These are phyloP conservation scores for Doris montereyensis DNA, from an alignment of 2,888 invertebrate genomes.

Conservation along the genomic window DNA sequence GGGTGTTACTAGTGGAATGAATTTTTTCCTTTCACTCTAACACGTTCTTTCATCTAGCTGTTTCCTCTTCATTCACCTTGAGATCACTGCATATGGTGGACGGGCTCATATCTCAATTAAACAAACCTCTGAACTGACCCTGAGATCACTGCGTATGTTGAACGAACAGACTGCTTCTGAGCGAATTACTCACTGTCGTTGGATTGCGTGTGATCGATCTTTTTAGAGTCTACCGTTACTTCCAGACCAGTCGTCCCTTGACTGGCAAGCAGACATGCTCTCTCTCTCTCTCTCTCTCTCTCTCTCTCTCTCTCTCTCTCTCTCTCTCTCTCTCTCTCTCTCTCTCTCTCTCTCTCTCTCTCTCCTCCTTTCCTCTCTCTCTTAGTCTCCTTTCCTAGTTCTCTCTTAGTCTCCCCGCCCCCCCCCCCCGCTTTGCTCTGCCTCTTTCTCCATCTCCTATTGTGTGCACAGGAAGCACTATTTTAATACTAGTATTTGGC, in stretches of 20 bases:
- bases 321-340: slow-evolving; percentile 39
- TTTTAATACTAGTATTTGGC: not conserved
- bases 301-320: slow-evolving; percentile 20
- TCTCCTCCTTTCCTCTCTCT: not conserved
- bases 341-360: slow-evolving; percentile 36
- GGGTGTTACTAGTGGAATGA: no score
- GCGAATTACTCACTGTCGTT: no score
- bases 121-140: no score
- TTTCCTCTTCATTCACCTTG: no score
- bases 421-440: not conserved
- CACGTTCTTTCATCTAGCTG: no score
- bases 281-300: not conserved
- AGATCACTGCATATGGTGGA: no score
- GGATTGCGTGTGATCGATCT: no score
- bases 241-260: not conserved
- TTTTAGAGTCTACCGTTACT: no score
- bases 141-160: no score
- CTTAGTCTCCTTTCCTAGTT: not conserved
- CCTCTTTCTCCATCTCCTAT: not conserved
- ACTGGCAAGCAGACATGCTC: not conserved
- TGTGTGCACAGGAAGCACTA: not conserved
- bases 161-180: no score
- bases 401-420: not conserved
- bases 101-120: no score
- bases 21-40: no score